phyloP scores from a whole-genome alignment of 2,888 invertebrate genomes.

The Drosophila bunnanda region DNA sequence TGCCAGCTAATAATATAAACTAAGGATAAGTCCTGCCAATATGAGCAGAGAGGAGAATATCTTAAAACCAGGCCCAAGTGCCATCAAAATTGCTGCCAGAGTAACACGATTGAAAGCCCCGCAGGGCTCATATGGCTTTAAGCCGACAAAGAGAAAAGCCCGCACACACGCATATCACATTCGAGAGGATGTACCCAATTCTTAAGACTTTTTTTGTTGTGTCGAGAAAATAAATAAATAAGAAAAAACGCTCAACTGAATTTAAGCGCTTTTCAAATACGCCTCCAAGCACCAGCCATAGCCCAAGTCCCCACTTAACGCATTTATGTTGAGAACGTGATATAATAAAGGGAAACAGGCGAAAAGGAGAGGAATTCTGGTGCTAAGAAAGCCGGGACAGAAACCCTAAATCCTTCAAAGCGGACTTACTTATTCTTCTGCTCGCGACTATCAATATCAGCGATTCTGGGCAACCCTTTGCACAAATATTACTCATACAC shows the following conservation, averaged over 20 bases:
- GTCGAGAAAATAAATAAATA: constrained; percentile 39
- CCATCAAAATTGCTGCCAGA: constrained; percentile 69
- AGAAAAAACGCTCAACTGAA: constrained; percentile 57
- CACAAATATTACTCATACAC: constrained; percentile 74
- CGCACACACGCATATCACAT: constrained; percentile 33
- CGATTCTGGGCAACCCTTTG: constrained; percentile 64
- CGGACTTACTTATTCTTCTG: constrained; percentile 44
- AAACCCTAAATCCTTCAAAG: constrained; percentile 57
- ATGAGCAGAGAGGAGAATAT: constrained; percentile 62
- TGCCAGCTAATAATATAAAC: constrained; percentile 79
- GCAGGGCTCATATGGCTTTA: constrained; percentile 55
- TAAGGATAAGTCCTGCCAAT: constrained; percentile 70
- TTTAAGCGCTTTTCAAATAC: constrained; percentile 77
- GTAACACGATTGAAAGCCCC: constrained; percentile 52
- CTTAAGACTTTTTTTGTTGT: constrained; percentile 37
- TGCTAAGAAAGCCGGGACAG: constrained; percentile 15
- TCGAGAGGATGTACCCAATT: constrained; percentile 31
- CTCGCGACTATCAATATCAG: constrained; percentile 72
- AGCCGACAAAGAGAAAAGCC: constrained; percentile 43
- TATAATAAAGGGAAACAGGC: constrained; percentile 73
- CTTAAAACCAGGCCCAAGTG: constrained; percentile 68
- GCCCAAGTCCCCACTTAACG: constrained; percentile 73
- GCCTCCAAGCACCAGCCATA: constrained; percentile 41
- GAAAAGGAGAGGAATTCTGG: constrained; percentile 38
- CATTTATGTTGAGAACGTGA: constrained; percentile 80